Conservation (phyloP, 1,140 invertebrate species). For the Lasioglossum albipes region DNA sequence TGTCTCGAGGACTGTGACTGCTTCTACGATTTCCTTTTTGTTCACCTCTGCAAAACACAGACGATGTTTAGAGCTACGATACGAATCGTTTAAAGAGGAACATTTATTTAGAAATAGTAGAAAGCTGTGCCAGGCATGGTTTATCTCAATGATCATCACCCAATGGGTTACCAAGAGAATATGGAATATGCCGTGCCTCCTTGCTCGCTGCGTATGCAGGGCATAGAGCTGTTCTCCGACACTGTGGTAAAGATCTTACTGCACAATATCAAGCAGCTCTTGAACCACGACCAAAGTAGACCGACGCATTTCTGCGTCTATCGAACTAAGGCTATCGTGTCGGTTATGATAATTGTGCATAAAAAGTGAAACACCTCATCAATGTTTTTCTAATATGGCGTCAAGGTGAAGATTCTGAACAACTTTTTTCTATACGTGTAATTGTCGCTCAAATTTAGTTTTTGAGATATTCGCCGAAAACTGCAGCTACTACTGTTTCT, state of each 20-base stretch:
- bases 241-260: conserved; percentile 70
- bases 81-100: no score
- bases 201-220: conserved; percentile 76
- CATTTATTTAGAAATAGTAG: background rate
- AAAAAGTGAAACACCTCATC: no score
- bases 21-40: conserved; percentile 99
- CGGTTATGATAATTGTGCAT: background rate
- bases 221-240: conserved; percentile 77
- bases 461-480: no score
- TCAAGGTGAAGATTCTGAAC: no score
- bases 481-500: no score
- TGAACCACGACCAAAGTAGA: conserved; percentile 65
- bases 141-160: conserved; percentile 84
- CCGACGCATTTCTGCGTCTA: conserved; percentile 58
- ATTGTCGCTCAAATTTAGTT: no score
- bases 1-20: conserved; percentile 98
- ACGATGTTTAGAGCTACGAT: background rate
- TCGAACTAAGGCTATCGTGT: conserved; percentile 54
- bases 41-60: conserved; percentile 91
- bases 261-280: conserved; percentile 74
- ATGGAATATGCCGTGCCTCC: conserved; percentile 85
- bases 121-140: conserved; percentile 85
- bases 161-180: conserved; percentile 85
- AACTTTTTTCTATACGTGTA: no score
- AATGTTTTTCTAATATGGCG: no score